A percentile compares a stretch with the other conserved stretches of the same genome.
Conservation (phyloP, 2,113 vertebrate genomes). For the Pseudolaguvia tuberculata region DNA sequence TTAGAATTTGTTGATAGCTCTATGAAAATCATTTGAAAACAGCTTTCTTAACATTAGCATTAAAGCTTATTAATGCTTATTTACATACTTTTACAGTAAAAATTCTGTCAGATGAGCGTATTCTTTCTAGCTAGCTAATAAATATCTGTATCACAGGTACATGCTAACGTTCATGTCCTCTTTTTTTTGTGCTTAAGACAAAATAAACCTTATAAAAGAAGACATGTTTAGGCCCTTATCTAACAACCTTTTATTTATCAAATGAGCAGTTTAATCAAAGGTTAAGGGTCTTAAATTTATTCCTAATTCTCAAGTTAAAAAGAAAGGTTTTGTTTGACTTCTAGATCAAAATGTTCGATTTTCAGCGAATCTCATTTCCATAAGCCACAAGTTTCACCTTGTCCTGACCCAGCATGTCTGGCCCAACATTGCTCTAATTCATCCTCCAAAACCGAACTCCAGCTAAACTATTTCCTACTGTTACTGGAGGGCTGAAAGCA, state of each 20-base stretch:
- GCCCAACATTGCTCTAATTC: not conserved
- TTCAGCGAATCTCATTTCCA: not conserved
- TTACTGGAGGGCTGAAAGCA: conserved; percentile 39
- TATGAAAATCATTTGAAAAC: no score
- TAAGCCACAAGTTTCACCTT: conserved; percentile 2
- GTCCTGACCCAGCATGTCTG: not conserved
- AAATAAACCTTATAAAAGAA: not conserved
- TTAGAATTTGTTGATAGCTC: no score
- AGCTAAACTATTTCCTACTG: not conserved
- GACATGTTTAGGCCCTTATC: no score
- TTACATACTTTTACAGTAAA: not conserved
- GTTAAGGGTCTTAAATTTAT: not conserved
- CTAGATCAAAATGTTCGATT: not conserved
- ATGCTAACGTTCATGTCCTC: no score
- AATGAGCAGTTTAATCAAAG: no score
- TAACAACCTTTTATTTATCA: no score
- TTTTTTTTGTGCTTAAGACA: no score
- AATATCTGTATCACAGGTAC: no score
- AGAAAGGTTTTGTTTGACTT: not conserved
- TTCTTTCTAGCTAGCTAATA: no score
- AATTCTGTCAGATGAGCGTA: not conserved
- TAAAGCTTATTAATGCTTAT: not conserved
- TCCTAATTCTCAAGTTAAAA: not conserved
- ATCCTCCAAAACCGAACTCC: not conserved
- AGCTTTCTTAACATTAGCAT: no score